phyloP scores from a whole-genome alignment of 2,888 invertebrate genomes.

The Hartigia nigra region DNA sequence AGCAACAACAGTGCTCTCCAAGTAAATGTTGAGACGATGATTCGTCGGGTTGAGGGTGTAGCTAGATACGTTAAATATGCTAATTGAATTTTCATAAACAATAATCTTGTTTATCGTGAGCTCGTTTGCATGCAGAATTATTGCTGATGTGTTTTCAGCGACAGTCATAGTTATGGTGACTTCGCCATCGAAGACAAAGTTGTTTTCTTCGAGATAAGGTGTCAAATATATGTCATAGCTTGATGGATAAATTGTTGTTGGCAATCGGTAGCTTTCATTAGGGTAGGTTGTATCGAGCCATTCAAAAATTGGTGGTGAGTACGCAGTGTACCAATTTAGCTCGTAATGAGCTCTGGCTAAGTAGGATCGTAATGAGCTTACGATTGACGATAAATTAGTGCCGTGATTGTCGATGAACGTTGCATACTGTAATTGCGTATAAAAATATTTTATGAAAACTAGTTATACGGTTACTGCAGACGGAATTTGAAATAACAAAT shows the following conservation, averaged over 20 bases:
- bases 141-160: slow-evolving; percentile 24
- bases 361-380: slow-evolving; percentile 18
- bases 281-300: slow-evolving; percentile 44
- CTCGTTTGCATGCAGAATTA: slow-evolving; percentile 45
- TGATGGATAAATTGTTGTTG: slow-evolving; percentile 70
- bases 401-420: not conserved
- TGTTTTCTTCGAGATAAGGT: slow-evolving; percentile 65
- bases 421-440: slow-evolving; percentile 9
- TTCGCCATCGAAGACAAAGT: slow-evolving; percentile 46
- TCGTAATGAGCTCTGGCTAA: slow-evolving; percentile 38
- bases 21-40: slow-evolving; percentile 68
- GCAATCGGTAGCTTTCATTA: slow-evolving; percentile 70
- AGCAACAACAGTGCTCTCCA: slow-evolving; percentile 54
- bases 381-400: not conserved
- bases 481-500: slow-evolving; percentile 8
- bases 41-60: slow-evolving; percentile 27
- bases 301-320: slow-evolving; percentile 41
- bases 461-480: not conserved
- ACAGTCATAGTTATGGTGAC: slow-evolving; percentile 43
- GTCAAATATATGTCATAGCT: slow-evolving; percentile 69
- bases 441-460: not conserved
- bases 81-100: slow-evolving; percentile 31
- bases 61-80: slow-evolving; percentile 39
- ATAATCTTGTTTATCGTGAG: slow-evolving; percentile 7
- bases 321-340: slow-evolving; percentile 42